Evolutionary conservation across 2,113 vertebrate species (phyloP).

Genomic region (Sceloporus undulatus): DNA sequence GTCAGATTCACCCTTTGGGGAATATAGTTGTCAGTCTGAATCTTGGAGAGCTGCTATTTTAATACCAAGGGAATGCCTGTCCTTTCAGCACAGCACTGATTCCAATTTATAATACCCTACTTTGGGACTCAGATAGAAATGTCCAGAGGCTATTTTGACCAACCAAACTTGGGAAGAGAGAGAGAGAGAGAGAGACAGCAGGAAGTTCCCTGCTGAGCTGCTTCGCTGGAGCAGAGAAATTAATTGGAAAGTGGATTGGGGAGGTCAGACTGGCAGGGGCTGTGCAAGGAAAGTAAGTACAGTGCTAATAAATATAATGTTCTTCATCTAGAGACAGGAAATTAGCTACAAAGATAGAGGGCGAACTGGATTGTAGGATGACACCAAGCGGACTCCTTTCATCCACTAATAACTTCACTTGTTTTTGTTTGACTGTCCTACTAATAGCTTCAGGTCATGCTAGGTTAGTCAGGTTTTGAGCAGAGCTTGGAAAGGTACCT

Average conservation of each 20-base stretch:
- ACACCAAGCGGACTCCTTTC: constrained; percentile 57
- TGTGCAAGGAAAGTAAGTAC: constrained; percentile 68
- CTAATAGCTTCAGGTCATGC: constrained; percentile 53
- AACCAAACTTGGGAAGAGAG: constrained; percentile 34
- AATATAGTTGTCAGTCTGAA: constrained; percentile 24
- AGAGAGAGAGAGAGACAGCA: not conserved
- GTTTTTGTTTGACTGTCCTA: constrained; percentile 62
- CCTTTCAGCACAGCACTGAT: constrained; percentile 38
- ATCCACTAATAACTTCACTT: constrained; percentile 64
- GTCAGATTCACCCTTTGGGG: constrained; percentile 22
- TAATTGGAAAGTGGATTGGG: constrained; percentile 78
- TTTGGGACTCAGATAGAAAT: constrained; percentile 51
- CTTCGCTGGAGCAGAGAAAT: constrained; percentile 73
- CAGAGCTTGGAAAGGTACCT: constrained; percentile 35
- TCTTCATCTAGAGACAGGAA: constrained; percentile 71
- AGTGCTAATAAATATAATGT: constrained; percentile 74
- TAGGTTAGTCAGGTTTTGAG: constrained; percentile 40
- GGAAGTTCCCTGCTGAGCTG: constrained; percentile 62
- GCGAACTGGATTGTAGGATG: constrained; percentile 54
- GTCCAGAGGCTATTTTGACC: constrained; percentile 69
- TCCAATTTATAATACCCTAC: constrained; percentile 46
- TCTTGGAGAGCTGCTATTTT: constrained; percentile 28
- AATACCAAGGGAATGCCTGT: constrained; percentile 1
- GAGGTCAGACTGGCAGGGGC: constrained; percentile 71
- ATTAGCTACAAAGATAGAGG: constrained; percentile 68